Percentiles rank a stretch among this genome's conserved stretches.
Conservation (phyloP, 2,113 vertebrate genomes). For the Chaetops frenatus region DNA sequence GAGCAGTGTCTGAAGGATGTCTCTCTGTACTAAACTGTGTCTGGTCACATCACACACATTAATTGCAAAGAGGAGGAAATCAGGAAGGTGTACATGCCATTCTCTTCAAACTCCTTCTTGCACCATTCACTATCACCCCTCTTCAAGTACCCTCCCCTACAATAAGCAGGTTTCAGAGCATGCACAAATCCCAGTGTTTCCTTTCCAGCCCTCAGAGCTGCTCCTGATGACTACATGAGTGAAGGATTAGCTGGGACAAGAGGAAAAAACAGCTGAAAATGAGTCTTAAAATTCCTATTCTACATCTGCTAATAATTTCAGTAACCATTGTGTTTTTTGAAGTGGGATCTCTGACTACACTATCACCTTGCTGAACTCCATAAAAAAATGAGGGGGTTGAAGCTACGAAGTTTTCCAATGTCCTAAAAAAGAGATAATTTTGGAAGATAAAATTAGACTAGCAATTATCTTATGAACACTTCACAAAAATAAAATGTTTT, state of each 20-base stretch:
- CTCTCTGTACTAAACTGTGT: not conserved
- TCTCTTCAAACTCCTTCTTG: not conserved
- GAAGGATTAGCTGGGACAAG: not conserved
- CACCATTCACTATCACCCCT: fast-evolving
- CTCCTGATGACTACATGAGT: not conserved
- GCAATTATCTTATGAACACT: not conserved
- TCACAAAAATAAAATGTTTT: not conserved
- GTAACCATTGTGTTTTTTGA: not conserved
- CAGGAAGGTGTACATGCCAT: not conserved
- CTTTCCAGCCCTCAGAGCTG: not conserved
- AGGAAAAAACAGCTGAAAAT: not conserved
- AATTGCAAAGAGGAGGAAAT: not conserved
- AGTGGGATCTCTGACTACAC: not conserved
- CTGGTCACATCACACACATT: not conserved
- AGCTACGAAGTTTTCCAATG: not conserved
- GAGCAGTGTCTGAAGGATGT: not conserved
- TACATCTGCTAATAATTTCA: slow-evolving; percentile 32
- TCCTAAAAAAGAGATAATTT: not conserved
- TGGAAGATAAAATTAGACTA: not conserved
- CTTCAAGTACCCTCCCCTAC: not conserved
- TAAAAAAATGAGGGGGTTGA: not conserved
- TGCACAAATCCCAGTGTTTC: not conserved
- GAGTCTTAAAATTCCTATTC: not conserved
- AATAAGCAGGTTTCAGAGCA: not conserved
- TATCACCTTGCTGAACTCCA: not conserved